Evolutionary conservation across 2,113 vertebrate genomes (phyloP).

Genomic region (Panthera tigris): DNA sequence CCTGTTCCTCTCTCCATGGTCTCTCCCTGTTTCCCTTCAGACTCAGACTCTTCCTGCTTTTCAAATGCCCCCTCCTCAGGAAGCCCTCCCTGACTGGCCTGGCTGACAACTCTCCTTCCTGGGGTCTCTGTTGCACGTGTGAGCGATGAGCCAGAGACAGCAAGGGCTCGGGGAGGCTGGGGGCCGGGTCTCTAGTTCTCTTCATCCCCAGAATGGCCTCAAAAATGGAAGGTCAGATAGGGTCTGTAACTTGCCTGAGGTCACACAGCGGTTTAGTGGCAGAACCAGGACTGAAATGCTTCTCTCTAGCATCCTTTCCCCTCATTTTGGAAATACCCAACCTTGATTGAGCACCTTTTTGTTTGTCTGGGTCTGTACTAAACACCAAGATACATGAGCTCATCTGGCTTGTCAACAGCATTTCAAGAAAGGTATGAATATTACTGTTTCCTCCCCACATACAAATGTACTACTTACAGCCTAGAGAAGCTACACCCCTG

Average conservation of each 20-base stretch:
- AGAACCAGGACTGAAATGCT: not conserved
- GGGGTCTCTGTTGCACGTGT: accelerated
- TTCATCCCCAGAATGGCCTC: not conserved
- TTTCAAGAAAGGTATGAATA: not conserved
- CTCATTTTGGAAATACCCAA: not conserved
- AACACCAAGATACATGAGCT: no score
- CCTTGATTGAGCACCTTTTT: not conserved
- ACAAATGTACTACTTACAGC: accelerated
- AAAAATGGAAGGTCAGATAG: not conserved
- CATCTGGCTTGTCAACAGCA: not conserved
- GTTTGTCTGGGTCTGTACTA: not conserved
- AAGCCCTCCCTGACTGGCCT: not conserved
- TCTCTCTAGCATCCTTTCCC: not conserved
- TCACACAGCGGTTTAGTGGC: not conserved
- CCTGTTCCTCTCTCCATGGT: not conserved
- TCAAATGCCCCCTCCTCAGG: not conserved
- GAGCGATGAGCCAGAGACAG: not conserved
- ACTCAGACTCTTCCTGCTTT: not conserved
- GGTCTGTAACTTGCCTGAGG: not conserved
- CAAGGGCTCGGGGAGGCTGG: not conserved
- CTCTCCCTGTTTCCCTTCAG: not conserved
- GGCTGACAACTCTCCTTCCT: not conserved
- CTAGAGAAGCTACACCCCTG: not conserved
- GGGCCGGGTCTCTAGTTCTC: not conserved
- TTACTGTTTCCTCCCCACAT: not conserved